Conservation (phyloP, 2,888 invertebrate species). For the Diadegma fenestrale region DNA sequence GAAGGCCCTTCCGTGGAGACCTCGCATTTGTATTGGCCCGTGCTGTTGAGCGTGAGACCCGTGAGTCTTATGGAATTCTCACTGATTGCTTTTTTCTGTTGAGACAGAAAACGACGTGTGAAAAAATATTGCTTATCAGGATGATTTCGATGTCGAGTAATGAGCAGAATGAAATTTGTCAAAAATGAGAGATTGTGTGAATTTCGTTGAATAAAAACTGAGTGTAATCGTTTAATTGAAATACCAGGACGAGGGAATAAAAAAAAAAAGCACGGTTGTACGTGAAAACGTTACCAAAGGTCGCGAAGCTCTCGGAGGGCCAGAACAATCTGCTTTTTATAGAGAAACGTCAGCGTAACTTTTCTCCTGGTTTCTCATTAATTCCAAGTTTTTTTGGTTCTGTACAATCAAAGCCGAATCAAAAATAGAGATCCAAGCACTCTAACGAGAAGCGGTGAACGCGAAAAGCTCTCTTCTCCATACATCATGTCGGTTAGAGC, state of each 20-base stretch:
- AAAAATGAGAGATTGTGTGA: too few relatives aligned
- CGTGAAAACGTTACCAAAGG: background rate
- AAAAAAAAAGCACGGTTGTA: background rate
- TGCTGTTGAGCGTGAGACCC: slow-evolving; percentile 74
- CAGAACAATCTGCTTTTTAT: background rate
- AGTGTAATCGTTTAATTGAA: background rate
- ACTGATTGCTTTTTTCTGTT: slow-evolving; percentile 73
- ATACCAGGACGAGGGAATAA: background rate
- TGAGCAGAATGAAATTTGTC: background rate
- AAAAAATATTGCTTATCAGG: too few relatives aligned
- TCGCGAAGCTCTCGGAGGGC: background rate
- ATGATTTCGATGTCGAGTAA: too few relatives aligned
- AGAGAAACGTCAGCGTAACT: background rate
- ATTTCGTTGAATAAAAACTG: too few relatives aligned
- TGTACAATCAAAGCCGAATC: background rate
- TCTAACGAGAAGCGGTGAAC: background rate
- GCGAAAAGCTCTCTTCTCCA: background rate
- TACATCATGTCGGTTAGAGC: slow-evolving; percentile 19
- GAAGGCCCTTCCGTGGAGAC: slow-evolving; percentile 80
- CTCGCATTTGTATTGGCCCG: slow-evolving; percentile 81
- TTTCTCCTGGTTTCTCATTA: background rate
- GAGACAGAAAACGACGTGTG: slow-evolving; percentile 56
- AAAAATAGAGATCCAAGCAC: background rate
- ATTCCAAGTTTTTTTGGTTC: background rate
- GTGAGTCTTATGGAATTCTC: slow-evolving; percentile 76